A percentile compares a stretch with the other conserved stretches of the same genome.
Evolutionary conservation across 2,113 vertebrate species (phyloP).

Genomic region (Takifugu flavidus): DNA sequence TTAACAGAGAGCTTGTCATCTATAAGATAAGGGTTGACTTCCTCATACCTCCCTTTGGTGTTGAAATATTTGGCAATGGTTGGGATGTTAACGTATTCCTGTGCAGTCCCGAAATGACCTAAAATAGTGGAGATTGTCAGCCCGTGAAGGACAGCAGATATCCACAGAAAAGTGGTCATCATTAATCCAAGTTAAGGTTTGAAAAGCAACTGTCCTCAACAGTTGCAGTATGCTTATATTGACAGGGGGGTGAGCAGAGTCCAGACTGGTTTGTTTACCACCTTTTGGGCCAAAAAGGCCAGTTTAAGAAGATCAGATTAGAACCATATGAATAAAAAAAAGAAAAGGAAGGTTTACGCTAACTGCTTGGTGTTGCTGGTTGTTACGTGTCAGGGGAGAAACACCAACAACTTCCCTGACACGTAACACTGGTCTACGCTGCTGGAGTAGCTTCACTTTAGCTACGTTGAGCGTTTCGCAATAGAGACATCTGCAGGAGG

Average conservation of each 20-base stretch:
- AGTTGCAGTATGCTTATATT: neutral
- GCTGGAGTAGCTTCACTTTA: too few species aligned
- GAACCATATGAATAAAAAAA: too few species aligned
- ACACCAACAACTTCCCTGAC: too few species aligned
- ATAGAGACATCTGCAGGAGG: too few species aligned
- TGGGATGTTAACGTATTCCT: conserved; percentile 30
- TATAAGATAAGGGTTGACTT: conserved; percentile 76
- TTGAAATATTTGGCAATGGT: conserved; percentile 79
- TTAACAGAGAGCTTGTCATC: conserved; percentile 75
- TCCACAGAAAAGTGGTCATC: conserved; percentile 19
- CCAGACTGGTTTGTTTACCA: conserved; percentile 23
- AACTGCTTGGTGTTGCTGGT: too few species aligned
- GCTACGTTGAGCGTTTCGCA: too few species aligned
- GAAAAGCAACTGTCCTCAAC: conserved; percentile 3
- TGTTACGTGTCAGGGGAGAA: too few species aligned
- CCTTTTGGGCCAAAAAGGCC: neutral
- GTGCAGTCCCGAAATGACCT: neutral
- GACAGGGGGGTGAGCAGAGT: conserved; percentile 28
- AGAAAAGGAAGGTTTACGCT: too few species aligned
- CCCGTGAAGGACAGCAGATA: neutral
- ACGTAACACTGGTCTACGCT: too few species aligned
- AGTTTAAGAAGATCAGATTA: too few species aligned
- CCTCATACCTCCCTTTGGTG: conserved; percentile 89
- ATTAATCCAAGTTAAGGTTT: neutral
- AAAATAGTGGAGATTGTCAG: conserved; percentile 11